phyloP scores from a whole-genome alignment of 2,888 invertebrate species.

The Eilema depressum region DNA sequence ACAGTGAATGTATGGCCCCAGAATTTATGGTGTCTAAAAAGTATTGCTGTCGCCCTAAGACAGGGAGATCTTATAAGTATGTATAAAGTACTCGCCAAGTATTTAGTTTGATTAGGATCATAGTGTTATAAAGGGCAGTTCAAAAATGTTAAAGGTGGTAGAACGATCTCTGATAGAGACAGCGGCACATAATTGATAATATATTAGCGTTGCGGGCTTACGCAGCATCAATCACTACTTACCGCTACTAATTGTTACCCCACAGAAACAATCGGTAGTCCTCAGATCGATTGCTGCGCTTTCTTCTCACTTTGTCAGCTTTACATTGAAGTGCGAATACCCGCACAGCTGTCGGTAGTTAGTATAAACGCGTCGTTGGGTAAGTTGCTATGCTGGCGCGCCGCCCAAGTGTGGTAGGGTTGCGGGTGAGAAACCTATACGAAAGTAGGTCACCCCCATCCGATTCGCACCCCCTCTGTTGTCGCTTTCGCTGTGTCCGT shows the following conservation, averaged over 20 bases:
- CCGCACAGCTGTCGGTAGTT: slow-evolving; percentile 59
- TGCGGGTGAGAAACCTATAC: slow-evolving; percentile 62
- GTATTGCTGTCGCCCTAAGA: no score
- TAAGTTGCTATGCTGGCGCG: slow-evolving; percentile 55
- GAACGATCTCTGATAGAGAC: background rate
- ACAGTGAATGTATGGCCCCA: no score
- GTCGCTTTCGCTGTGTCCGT: slow-evolving; percentile 77
- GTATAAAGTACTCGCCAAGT: no score
- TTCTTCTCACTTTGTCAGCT: slow-evolving; percentile 63
- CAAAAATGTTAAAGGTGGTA: background rate
- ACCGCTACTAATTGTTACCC: slow-evolving; percentile 62
- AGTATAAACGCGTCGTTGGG: slow-evolving; percentile 61
- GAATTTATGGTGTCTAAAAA: no score
- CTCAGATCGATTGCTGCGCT: slow-evolving; percentile 66
- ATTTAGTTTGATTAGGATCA: background rate
- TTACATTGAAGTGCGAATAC: slow-evolving; percentile 71
- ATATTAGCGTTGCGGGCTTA: background rate
- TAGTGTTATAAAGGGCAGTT: background rate
- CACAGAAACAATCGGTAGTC: slow-evolving; percentile 60
- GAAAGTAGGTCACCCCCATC: slow-evolving; percentile 76
- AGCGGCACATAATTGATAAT: background rate
- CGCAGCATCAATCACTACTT: slow-evolving; percentile 25
- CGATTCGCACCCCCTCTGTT: slow-evolving; percentile 57
- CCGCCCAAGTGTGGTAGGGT: slow-evolving; percentile 57
- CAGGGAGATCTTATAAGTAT: no score